Base-by-base conservation (phyloP, 1,140 invertebrate genomes). In the Nasonia giraulti region DNA sequence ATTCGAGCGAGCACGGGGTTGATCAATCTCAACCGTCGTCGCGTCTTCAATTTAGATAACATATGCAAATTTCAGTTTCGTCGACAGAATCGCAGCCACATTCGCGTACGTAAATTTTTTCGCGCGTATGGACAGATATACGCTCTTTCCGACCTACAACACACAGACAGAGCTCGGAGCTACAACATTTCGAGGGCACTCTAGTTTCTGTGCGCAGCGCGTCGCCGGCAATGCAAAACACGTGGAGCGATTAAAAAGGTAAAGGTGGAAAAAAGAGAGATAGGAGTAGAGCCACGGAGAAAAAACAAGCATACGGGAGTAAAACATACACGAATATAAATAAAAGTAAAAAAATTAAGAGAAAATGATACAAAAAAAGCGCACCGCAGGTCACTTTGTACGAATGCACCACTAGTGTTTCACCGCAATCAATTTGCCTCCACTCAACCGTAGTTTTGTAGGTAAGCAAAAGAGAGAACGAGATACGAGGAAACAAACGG, bases 371-470 rank as follows among this genome's bases (percentile, higher is more conserved):
- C 33, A n/a, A 69, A 69, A 78, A 77, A 78, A 83, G 74, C 33
- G 27, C 81, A 83, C 81, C 50, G 17, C 33, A 75, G 71, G 50
- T 75, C 33, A 55, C 74, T 83, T 44, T 83, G 37, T 83, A 77
- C 71, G 47, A 84, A 79, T 84, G 76, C 82, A 84, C 76, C 76
- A 84, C 44, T 78, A 78, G 76, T 73, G 44, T 84, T 84, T 84
- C 76, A 84, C 66, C 47, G 44, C 62, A 84, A 84, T 33, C 62
- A 84, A 79, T 74, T 84, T 84, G 37, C 40, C 76, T 79, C 68
- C 47, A 84, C 68, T 40, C 68, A 77, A 83, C 6, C 37, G 68
- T 79, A 79, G 47, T 27, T 79, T 73, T 79, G 68, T 50, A 73
- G 55, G 55, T 83, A 44, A 71, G 14, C 23, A 71, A n/a, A 71